phyloP scores from a whole-genome alignment of 2,888 invertebrate genomes.

The Cynaeus angustus region DNA sequence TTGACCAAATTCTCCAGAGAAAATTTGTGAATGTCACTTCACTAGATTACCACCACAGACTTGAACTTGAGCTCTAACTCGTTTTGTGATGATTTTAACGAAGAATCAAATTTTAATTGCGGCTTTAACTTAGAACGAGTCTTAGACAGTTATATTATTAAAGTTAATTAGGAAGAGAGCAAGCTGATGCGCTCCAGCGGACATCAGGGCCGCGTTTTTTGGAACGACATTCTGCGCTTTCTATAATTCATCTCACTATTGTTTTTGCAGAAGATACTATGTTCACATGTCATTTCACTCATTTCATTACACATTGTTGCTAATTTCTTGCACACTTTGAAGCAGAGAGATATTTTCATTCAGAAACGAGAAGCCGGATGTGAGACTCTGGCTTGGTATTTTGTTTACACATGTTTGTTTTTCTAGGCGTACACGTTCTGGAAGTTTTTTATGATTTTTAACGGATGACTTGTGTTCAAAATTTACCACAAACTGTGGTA shows the following conservation, averaged over 20 bases:
- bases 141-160: constrained; percentile 3
- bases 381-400: constrained; percentile 12
- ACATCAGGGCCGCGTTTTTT: constrained; percentile 28
- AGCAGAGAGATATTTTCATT: constrained; percentile 7
- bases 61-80: too few species aligned
- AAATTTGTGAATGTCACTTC: too few species aligned
- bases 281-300: constrained; percentile 16
- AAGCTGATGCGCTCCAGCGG: constrained; percentile 28
- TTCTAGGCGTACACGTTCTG: constrained; percentile 16
- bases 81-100: too few species aligned
- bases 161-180: constrained; percentile 25
- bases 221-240: constrained; percentile 15
- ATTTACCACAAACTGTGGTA: too few species aligned
- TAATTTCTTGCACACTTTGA: not conserved
- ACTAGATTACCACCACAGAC: too few species aligned
- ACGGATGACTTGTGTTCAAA: too few species aligned
- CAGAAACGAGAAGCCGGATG: constrained; percentile 19
- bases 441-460: too few species aligned
- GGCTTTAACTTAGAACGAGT: too few species aligned
- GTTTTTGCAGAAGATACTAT: constrained; percentile 7
- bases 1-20: too few species aligned
- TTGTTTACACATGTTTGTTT: constrained; percentile 34
- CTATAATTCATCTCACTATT: constrained; percentile 6
- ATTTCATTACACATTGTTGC: not conserved
- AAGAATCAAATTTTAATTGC: too few species aligned